Percentiles rank a stretch among this genome's conserved stretches.
Conservation (phyloP, 2,113 vertebrate genomes). For the Pteruthius melanotis region DNA sequence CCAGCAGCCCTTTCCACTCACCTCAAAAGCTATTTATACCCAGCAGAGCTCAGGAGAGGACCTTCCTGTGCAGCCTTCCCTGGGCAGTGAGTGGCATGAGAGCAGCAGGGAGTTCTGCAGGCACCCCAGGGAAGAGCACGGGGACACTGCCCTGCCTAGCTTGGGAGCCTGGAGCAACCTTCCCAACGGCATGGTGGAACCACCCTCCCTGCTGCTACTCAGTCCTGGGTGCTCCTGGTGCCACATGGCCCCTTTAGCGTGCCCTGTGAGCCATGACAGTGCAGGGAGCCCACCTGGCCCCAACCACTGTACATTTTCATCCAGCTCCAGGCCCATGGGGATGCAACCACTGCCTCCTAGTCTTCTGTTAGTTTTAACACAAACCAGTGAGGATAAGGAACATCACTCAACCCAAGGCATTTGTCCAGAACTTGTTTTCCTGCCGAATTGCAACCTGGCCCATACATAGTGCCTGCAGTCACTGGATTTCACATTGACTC, state of each 20-base stretch:
- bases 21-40: not conserved
- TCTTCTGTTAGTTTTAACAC: not conserved
- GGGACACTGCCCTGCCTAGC: not conserved
- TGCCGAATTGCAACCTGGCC: not conserved
- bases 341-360: not conserved
- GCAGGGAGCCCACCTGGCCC: not conserved
- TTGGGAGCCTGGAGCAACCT: no score
- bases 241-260: rapidly evolving
- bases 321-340: not conserved
- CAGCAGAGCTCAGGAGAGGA: not conserved
- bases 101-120: not conserved
- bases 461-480: rapidly evolving
- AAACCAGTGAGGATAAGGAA: not conserved
- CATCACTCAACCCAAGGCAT: not conserved
- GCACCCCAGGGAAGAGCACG: rapidly evolving
- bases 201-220: rapidly evolving
- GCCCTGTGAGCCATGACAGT: not conserved
- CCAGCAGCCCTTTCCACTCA: not conserved
- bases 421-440: not conserved
- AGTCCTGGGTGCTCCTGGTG: rapidly evolving
- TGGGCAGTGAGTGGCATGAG: rapidly evolving
- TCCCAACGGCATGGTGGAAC: no score
- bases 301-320: not conserved
- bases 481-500: not conserved
- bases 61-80: not conserved